These are phyloP conservation scores for Otis tarda DNA, from an alignment of 2,113 vertebrate genomes.

Conservation along the genomic window DNA sequence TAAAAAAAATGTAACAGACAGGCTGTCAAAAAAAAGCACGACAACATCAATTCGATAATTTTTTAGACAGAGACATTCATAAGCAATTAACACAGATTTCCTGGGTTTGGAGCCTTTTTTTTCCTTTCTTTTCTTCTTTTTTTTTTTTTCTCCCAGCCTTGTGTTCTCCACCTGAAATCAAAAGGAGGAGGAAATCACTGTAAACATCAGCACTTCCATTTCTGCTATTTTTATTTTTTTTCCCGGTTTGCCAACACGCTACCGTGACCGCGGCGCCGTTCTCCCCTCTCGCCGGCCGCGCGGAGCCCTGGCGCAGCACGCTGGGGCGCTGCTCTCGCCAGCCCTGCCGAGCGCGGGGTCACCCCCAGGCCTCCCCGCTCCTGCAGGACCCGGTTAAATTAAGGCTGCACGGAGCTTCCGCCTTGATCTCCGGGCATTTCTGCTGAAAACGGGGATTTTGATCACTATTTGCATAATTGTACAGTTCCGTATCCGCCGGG, in stretches of 20 bases:
- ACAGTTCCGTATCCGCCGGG: background rate
- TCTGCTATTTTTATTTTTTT: too few relatives aligned
- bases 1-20: conserved; percentile 54
- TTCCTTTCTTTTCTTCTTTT: background rate
- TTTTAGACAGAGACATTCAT: conserved; percentile 53
- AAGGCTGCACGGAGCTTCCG: conserved; percentile 36
- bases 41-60: conserved; percentile 53
- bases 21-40: conserved; percentile 59
- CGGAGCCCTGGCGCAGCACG: background rate
- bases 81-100: conserved; percentile 58
- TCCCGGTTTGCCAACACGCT: background rate
- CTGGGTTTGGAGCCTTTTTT: background rate
- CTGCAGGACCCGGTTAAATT: conserved; percentile 54
- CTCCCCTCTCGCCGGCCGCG: background rate
- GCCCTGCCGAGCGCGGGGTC: background rate
- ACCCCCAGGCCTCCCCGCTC: conserved; percentile 30
- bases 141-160: background rate
- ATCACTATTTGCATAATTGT: conserved; percentile 58
- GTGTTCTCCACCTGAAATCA: conserved; percentile 15
- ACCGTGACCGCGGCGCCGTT: background rate
- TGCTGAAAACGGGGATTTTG: conserved; percentile 60
- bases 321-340: background rate
- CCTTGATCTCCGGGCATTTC: conserved; percentile 48
- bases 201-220: background rate
- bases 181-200: background rate